Base-by-base conservation (phyloP, 2,888 invertebrate genomes). In the Sarcophaga rosellei region DNA sequence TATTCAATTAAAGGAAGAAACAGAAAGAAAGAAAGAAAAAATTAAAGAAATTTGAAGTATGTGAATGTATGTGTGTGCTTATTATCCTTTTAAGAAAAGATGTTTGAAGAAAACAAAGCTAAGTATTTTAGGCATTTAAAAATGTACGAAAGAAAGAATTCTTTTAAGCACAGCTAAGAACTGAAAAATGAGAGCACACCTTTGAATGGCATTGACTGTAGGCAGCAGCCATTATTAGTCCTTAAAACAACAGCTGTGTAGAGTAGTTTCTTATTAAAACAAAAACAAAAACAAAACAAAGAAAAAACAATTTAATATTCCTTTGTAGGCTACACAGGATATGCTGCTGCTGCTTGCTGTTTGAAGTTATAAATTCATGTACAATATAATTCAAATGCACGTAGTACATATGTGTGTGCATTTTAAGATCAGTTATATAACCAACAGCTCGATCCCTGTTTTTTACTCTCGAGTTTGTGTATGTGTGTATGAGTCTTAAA, bases 301-400 rank as follows among this genome's bases (percentile, higher is more conserved):
- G 2, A 1, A 8, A 3, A 47, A 17, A 15, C 3, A 12, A 15
- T 83, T 68, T 78, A 3, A 23, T 53, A 21, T 45, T 47, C 53
- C 35, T 23, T 20, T 20, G 61, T 63, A 53, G 72, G 83, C 78
- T 68, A 69, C 83, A 83, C 83, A 83, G 83, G 83, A 83, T 83
- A 83, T 78, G 72, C 63, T 23, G 63, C 25, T 25, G n/a, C n/a
- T n/a, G 20, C 62, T 57, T 15, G 57, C 81, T 82, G 81, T 57
- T 57, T 68, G 21, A 70, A 63, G 61, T 35, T 35, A 35, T 63
- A 76, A 61, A 6, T 47, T 65, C 35, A 35, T 35, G 35, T 35
- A 35, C 35, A 35, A 25, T 25, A 25, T 25, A 35, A 35, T 35
- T 35, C 8, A 35, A 35, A 35, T 35, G 6, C 20, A 23, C 23